These are phyloP conservation scores for Montipora cactus DNA, from an alignment of 64 coral and sea anemone genomes.

Conservation along the genomic window DNA sequence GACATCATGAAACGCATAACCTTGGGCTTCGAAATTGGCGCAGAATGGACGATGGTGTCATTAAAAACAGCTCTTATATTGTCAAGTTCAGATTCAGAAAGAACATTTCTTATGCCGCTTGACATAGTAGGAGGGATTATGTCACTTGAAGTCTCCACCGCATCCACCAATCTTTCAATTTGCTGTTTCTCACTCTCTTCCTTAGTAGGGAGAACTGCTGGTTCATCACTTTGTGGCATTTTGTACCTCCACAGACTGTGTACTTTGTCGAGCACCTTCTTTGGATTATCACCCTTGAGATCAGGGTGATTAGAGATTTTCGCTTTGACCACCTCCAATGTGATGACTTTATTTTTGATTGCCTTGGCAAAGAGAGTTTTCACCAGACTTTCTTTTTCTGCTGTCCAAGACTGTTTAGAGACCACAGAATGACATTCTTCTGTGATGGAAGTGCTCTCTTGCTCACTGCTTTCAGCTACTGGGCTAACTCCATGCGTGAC, in stretches of 20 bases:
- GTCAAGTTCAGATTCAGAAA: neutral
- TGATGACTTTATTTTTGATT: neutral
- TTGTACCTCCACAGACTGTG: neutral
- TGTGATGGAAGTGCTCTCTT: neutral
- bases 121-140: neutral
- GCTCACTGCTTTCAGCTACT: neutral
- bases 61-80: neutral
- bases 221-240: neutral
- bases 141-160: neutral
- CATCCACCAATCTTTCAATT: neutral
- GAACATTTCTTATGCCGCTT: neutral
- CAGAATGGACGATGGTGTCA: neutral
- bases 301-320: neutral
- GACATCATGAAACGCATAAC: neutral
- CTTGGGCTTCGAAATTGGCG: neutral
- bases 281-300: neutral
- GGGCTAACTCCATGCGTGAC: constrained; percentile 10
- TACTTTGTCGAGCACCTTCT: constrained; percentile 8
- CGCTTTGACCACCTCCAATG: neutral
- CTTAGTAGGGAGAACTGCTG: neutral
- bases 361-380: constrained; percentile 5
- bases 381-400: neutral
- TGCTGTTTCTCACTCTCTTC: neutral
- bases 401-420: constrained; percentile 1
- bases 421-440: neutral